These are phyloP conservation scores for Chroicocephalus ridibundus DNA, from an alignment of 2,113 vertebrate species.

Conservation along the genomic window DNA sequence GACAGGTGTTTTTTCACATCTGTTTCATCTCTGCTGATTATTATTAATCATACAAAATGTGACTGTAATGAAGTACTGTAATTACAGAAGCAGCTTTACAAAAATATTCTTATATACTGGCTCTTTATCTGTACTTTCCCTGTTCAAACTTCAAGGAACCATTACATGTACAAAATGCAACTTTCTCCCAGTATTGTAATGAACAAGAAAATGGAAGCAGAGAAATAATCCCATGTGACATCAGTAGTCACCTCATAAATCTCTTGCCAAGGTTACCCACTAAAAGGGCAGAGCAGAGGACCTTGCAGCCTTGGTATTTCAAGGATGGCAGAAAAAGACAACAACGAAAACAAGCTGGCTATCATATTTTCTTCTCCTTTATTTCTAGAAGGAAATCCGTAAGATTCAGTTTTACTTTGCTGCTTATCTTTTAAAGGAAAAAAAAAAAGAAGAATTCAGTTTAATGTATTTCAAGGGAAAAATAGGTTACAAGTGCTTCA, in stretches of 20 bases:
- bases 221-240: background rate
- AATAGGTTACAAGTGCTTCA: background rate
- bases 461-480: background rate
- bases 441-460: background rate
- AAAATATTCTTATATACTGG: background rate
- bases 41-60: background rate
- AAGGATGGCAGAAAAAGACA: background rate
- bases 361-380: background rate
- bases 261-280: background rate
- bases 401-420: background rate
- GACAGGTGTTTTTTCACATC: background rate
- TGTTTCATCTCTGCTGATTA: background rate
- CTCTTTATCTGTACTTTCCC: background rate
- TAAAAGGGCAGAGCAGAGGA: background rate
- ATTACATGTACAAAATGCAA: background rate
- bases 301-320: background rate
- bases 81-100: background rate
- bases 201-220: background rate
- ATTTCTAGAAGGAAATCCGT: background rate
- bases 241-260: background rate
- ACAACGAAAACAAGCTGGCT: background rate
- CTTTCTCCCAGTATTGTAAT: background rate
- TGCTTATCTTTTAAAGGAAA: background rate
- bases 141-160: background rate
- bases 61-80: background rate